Evolutionary conservation across 2,888 invertebrate species (phyloP), one percentile per base, ranked within the genome.

Genomic region (Cetonia aurata): DNA sequence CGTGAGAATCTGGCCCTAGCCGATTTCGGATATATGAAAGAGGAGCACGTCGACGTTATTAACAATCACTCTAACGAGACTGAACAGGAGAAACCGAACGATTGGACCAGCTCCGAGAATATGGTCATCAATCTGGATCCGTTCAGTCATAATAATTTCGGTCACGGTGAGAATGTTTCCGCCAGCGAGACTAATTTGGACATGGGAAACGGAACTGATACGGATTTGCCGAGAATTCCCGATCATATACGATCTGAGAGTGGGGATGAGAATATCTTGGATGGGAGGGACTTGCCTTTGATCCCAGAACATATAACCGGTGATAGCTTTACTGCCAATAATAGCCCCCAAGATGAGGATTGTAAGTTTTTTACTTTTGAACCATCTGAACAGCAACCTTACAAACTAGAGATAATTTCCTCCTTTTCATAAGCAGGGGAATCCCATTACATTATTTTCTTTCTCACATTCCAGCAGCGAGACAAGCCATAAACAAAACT

Each of bases 61-160:
- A 25, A 25, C 4, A 25, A 25, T 25, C 72, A 75, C 37, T 17
- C 41, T 12, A 74, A 74, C 41, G 73, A 74, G 25, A 73, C 72
- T n/a, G 78, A 79, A 60, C 75, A 78, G 71, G 77, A 77, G 62
- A 72, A 75, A 53, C 71, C 65, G 4, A 52, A 41, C 6, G 78
- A 77, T 19, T 78, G 78, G 78, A 72, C 74, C 1, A 82, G 83
- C 80, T 79, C 79, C 2, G 88, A 89, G 76, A 84, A 83, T 73
- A 88, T 89, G 88, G 87, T 90, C 48, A 88, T 90, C 13, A 88
- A 85, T 82, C 85, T 90, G 10, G 89, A 90, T 79, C 89, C 90
- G 1, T 90, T 87, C 77, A 85, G 72, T 85, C 88, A 80, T 83
- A 87, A 71, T 55, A 79, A 78, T 70, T 82, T 76, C 37, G 75